These are phyloP conservation scores for Aleiodes testaceus DNA, from an alignment of 2,888 invertebrate species.

Conservation along the genomic window DNA sequence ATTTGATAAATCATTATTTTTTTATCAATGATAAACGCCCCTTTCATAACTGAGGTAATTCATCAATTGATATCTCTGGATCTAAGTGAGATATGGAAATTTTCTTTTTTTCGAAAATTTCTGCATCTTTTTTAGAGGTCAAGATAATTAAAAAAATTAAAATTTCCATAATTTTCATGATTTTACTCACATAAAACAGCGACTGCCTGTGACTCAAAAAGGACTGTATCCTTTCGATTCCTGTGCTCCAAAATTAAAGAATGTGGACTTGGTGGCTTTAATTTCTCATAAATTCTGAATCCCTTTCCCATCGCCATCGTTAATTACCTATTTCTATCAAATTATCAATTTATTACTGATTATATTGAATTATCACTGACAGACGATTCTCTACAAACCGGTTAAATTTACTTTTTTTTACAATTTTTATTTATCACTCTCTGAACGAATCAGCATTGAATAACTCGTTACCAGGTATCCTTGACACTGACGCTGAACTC, in stretches of 20 bases:
- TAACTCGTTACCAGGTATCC: background rate
- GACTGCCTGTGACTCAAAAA: conserved; percentile 95
- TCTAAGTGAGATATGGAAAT: conserved; percentile 1
- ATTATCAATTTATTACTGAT: conserved; percentile 3
- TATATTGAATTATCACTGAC: conserved; percentile 5
- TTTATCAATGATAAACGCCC: conserved; percentile 20
- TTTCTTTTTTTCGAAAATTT: no score
- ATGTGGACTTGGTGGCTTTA: conserved; percentile 88
- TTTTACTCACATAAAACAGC: conserved; percentile 83
- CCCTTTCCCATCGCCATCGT: conserved; percentile 95
- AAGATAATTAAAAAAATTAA: no score
- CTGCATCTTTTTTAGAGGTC: no score
- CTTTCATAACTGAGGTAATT: conserved; percentile 27
- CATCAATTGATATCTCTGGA: background rate
- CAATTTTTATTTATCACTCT: background rate
- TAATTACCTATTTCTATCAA: conserved; percentile 15
- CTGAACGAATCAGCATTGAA: conserved; percentile 14
- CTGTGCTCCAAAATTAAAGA: conserved; percentile 93
- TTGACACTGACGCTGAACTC: background rate
- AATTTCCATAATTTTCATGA: no score
- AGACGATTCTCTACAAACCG: conserved; percentile 3
- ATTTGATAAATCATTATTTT: background rate
- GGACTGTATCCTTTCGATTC: conserved; percentile 87
- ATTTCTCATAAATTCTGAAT: conserved; percentile 92
- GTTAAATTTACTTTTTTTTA: conserved; percentile 5